Conservation (phyloP, 2,888 invertebrate genomes). For the Sialis fuliginosa region DNA sequence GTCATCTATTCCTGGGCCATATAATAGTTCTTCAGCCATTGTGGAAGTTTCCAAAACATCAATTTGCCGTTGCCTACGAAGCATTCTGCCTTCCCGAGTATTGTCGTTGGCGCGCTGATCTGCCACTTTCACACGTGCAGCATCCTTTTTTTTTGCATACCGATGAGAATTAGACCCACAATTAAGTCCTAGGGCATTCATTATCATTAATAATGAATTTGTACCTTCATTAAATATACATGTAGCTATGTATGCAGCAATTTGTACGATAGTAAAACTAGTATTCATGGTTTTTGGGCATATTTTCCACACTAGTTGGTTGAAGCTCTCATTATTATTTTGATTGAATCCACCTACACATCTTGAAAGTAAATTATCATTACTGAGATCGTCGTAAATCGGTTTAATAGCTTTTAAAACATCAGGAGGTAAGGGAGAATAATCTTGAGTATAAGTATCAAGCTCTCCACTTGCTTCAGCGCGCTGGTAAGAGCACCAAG, state of each 20-base stretch:
- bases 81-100: constrained; percentile 11
- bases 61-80: constrained; percentile 3
- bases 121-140: constrained; percentile 9
- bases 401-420: constrained; percentile 11
- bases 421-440: constrained; percentile 12
- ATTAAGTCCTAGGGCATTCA: constrained; percentile 8
- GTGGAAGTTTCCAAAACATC: background rate
- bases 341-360: constrained; percentile 18
- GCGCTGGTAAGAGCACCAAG: constrained; percentile 10
- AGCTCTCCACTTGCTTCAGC: constrained; percentile 3
- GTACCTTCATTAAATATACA: constrained; percentile 15
- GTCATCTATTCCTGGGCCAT: constrained; percentile 5
- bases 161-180: constrained; percentile 9
- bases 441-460: constrained; percentile 10
- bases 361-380: constrained; percentile 14
- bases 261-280: constrained; percentile 11
- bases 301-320: constrained; percentile 16
- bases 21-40: background rate
- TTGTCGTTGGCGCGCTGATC: constrained; percentile 6
- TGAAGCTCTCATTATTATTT: constrained; percentile 17
- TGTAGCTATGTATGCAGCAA: constrained; percentile 13
- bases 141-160: constrained; percentile 9
- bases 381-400: constrained; percentile 16
- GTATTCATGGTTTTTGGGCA: constrained; percentile 11
- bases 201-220: constrained; percentile 9